Evolutionary conservation across 2,888 invertebrate genomes (phyloP).

Genomic region (Protonemura montana): DNA sequence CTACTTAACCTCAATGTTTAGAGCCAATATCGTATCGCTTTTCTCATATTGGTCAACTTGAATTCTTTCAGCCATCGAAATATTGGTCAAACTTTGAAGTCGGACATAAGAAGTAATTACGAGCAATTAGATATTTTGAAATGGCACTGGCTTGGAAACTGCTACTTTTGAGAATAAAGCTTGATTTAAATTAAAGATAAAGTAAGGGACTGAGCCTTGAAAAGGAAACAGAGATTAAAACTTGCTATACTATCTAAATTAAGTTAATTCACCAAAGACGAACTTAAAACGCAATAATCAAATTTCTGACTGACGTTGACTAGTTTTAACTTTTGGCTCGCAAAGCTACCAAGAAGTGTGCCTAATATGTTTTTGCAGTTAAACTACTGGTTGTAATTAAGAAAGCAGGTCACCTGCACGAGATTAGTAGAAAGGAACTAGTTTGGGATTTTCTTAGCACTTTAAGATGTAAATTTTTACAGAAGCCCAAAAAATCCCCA

Average conservation of each 20-base stretch:
- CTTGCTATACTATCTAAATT: no score
- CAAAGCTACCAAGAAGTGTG: no score
- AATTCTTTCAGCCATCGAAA: neutral
- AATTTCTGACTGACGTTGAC: no score
- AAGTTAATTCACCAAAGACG: no score
- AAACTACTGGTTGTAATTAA: neutral
- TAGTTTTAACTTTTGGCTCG: no score
- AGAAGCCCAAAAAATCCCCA: neutral
- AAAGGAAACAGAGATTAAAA: neutral
- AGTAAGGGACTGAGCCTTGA: neutral
- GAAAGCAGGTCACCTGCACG: neutral
- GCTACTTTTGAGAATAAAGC: neutral
- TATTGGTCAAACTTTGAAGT: neutral
- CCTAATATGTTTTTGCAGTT: no score
- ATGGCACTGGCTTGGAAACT: neutral
- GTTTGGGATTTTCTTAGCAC: neutral
- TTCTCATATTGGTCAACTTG: neutral
- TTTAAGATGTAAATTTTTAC: neutral
- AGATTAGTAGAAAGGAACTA: neutral
- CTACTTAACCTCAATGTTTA: conserved; percentile 7
- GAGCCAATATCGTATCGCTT: neutral
- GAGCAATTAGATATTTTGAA: neutral
- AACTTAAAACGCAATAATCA: no score
- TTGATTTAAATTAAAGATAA: neutral
- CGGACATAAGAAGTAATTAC: neutral